Evolutionary conservation across 2,797 vertebrate genomes (phyloP).

Genomic region (Vireo griseus): DNA sequence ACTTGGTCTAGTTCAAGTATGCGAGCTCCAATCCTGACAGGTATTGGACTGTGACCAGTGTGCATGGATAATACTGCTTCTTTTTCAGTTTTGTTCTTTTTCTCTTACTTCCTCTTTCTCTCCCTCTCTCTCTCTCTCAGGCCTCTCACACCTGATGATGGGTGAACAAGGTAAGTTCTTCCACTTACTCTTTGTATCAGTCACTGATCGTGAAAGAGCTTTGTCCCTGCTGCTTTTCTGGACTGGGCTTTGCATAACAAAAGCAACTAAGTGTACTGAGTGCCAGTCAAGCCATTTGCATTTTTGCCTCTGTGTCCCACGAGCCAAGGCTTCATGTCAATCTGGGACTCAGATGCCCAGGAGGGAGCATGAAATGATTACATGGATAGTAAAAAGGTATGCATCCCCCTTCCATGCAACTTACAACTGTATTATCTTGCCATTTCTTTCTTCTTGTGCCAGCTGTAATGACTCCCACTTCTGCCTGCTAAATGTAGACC

Average conservation of each 20-base stretch:
- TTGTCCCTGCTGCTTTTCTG: conserved; percentile 34
- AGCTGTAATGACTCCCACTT: conserved; percentile 18
- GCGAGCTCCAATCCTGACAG: background rate
- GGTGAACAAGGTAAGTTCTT: conserved; percentile 92
- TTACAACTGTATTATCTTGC: background rate
- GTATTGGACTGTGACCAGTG: background rate
- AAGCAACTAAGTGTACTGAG: background rate
- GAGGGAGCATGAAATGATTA: conserved; percentile 53
- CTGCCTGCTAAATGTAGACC: conserved; percentile 30
- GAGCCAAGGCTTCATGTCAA: conserved; percentile 27
- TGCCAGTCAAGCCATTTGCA: conserved; percentile 15
- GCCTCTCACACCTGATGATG: conserved; percentile 97
- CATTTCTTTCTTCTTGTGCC: conserved; percentile 38
- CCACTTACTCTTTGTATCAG: conserved; percentile 20
- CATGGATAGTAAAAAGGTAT: background rate
- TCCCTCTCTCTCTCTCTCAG: conserved; percentile 75
- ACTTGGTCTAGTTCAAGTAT: conserved; percentile 56
- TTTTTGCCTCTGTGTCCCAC: conserved; percentile 24
- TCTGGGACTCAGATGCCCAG: background rate
- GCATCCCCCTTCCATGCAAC: background rate
- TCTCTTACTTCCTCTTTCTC: conserved; percentile 18
- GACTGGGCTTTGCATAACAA: background rate
- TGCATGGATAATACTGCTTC: conserved; percentile 68
- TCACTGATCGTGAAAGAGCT: background rate
- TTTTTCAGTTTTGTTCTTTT: conserved; percentile 57